Conservation (phyloP, 2,113 vertebrate genomes). For the Odontophorus gujanensis region DNA sequence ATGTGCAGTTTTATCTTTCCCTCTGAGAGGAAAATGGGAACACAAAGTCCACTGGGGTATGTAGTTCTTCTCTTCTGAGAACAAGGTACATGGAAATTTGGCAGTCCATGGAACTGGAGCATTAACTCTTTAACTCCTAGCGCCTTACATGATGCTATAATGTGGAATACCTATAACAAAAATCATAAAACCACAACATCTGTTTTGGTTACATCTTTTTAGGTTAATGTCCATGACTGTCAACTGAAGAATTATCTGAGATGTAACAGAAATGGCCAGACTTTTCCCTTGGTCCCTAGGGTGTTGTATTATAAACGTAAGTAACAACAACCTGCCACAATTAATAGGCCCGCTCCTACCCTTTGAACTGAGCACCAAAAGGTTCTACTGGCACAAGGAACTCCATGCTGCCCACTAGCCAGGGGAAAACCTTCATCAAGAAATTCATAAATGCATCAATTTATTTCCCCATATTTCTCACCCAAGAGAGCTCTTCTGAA, state of each 20-base stretch:
- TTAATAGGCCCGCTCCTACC: not conserved
- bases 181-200: too few relatives aligned
- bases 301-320: rapidly evolving
- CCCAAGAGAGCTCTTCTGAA: not conserved
- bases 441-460: conserved; percentile 13
- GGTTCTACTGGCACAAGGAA: not conserved
- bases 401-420: not conserved
- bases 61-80: too few relatives aligned
- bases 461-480: not conserved
- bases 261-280: not conserved
- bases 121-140: too few relatives aligned
- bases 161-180: too few relatives aligned
- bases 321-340: not conserved
- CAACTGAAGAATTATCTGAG: not conserved
- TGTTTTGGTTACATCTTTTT: not conserved
- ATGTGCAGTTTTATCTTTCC: too few relatives aligned
- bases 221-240: not conserved
- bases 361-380: not conserved
- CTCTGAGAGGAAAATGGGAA: too few relatives aligned
- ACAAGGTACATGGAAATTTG: too few relatives aligned
- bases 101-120: too few relatives aligned
- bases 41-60: too few relatives aligned
- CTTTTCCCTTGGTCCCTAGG: not conserved
- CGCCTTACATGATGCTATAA: too few relatives aligned
- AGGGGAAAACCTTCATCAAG: not conserved